Evolutionary conservation across 2,113 vertebrate genomes (phyloP), one percentile per base, ranked within the genome.

Genomic region (Fulmarus glacialis): DNA sequence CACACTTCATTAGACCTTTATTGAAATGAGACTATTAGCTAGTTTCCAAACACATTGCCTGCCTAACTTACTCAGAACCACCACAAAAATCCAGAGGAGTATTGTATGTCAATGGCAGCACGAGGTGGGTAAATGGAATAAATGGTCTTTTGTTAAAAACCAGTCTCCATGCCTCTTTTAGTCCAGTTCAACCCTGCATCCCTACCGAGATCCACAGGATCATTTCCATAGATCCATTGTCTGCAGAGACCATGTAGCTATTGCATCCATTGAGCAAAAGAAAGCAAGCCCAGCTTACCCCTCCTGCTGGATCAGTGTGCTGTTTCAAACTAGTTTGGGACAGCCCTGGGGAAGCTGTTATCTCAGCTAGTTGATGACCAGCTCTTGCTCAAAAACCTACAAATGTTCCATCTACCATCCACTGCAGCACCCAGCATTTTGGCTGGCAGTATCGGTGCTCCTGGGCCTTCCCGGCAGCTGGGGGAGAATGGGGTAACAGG

Each of bases 231-330:
- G 43, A 64, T 20, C 53, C 32, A 60, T 38, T 3, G 3, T 24
- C 42, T 75, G n/a, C 52, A 66, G 20, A 56, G 10, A 60, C 1
- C 2, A 4, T 1, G 0, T 10, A 45, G n/a, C 22, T 74, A 30
- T 12, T 6, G 4, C 29, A 42, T 26, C 18, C 40, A 47, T 21
- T 0, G 0, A 20, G 19, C 0, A 2, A 67, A 88, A 53, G 9
- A 36, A 71, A 18, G 6, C 32, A 59, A 89, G n/a, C 7, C 32
- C 42, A 63, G 30, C 9, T 75, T 9, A 48, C 3, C 15, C 20
- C 20, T 64, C 15, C 26, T 56, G 45, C 71, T 62, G 22, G 15
- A 23, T 40, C 60, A 74, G 12, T 3, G 9, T 48, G 45, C 50
- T 53, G 50, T 38, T 70, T 56, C 55, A 6, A 10, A 9, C 23